Conservation (phyloP, 2,113 vertebrate genomes). For the Plecotus auritus region DNA sequence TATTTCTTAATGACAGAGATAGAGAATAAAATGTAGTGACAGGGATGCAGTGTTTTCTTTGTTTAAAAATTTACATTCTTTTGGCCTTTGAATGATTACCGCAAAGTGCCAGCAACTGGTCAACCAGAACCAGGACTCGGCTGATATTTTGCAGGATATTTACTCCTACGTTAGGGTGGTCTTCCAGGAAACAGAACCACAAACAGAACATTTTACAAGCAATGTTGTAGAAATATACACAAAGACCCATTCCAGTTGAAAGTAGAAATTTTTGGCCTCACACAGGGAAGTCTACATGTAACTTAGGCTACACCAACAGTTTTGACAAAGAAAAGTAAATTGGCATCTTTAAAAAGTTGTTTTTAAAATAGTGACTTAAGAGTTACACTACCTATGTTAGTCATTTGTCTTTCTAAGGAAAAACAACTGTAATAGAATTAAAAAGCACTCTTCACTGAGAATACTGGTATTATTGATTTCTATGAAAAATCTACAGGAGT, state of each 20-base stretch:
- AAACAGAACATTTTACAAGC: conserved; percentile 65
- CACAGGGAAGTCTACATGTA: conserved; percentile 4
- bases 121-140: conserved; percentile 53
- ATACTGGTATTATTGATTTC: background rate
- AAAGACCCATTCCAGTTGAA: conserved; percentile 47
- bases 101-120: conserved; percentile 49
- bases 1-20: conserved; percentile 4
- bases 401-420: background rate
- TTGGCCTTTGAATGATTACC: conserved; percentile 55
- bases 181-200: conserved; percentile 68
- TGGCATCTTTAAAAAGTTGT: background rate
- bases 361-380: conserved; percentile 14
- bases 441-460: background rate
- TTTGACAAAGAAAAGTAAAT: conserved; percentile 31
- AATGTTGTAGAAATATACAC: conserved; percentile 57
- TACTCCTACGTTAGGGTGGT: conserved; percentile 69
- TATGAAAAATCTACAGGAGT: background rate
- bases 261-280: conserved; percentile 46
- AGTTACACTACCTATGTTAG: background rate
- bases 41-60: background rate
- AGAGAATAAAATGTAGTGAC: background rate
- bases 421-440: background rate
- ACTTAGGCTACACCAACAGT: background rate
- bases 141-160: conserved; percentile 62
- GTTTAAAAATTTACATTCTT: conserved; percentile 66